A percentile compares a stretch with the other conserved stretches of the same genome.
These are phyloP conservation scores for Crotophaga sulcirostris DNA, from an alignment of 2,113 vertebrate genomes.

Conservation along the genomic window DNA sequence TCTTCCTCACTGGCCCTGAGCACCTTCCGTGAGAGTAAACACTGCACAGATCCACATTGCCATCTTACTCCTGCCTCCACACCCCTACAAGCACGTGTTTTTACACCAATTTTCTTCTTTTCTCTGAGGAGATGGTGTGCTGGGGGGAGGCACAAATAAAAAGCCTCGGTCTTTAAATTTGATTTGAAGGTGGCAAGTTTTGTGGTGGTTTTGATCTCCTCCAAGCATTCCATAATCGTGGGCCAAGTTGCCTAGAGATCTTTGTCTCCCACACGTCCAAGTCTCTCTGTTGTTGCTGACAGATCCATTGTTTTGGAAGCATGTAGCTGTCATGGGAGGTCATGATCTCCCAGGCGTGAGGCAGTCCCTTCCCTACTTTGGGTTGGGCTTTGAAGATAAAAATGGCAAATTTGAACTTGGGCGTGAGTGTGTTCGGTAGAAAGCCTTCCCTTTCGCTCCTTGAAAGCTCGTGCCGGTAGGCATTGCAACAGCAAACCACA, in stretches of 20 bases:
- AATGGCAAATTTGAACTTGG: slow-evolving; percentile 68
- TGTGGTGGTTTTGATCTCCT: slow-evolving; percentile 69
- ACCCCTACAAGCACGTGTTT: slow-evolving; percentile 37
- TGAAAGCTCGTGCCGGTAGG: not conserved
- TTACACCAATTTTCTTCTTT: slow-evolving; percentile 50
- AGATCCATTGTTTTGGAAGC: slow-evolving; percentile 68
- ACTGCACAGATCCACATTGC: not conserved
- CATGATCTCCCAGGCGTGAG: slow-evolving; percentile 64
- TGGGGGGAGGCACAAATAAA: slow-evolving; percentile 55
- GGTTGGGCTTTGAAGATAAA: slow-evolving; percentile 69
- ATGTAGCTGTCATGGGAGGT: slow-evolving; percentile 72
- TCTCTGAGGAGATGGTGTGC: slow-evolving; percentile 15
- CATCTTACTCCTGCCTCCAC: slow-evolving; percentile 38
- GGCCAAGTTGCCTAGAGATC: slow-evolving; percentile 73
- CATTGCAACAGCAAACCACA: not conserved
- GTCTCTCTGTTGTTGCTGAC: slow-evolving; percentile 64
- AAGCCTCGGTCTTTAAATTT: slow-evolving; percentile 66
- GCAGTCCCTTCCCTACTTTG: slow-evolving; percentile 54
- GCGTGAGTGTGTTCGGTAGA: not conserved
- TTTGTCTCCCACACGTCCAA: slow-evolving; percentile 68
- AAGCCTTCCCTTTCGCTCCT: not conserved
- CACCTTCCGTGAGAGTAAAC: not conserved
- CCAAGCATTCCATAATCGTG: slow-evolving; percentile 69
- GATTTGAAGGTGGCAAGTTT: slow-evolving; percentile 65
- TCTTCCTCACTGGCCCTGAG: not conserved